Percentiles rank a stretch among this genome's conserved stretches.
Evolutionary conservation across 2,113 vertebrate species (phyloP).

Genomic region (Tonatia bakeri): DNA sequence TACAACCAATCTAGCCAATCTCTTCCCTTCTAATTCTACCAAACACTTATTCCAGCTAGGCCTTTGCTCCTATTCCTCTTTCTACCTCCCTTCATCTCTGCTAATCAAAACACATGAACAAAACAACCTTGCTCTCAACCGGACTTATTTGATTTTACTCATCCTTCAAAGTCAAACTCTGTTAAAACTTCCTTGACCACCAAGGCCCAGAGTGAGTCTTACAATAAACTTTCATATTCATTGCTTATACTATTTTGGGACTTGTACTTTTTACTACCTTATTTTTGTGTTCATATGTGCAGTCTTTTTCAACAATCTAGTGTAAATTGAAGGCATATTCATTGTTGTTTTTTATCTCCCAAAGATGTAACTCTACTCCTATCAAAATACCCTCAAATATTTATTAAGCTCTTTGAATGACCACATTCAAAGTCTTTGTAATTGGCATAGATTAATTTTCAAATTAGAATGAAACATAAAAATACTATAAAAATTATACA

Average conservation of each 20-base stretch:
- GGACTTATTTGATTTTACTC: neutral
- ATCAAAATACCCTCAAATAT: neutral
- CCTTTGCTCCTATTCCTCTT: neutral
- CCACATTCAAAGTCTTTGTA: neutral
- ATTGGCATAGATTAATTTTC: neutral
- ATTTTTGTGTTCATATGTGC: neutral
- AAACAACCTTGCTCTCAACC: neutral
- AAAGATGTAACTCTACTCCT: neutral
- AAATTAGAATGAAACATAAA: slow-evolving; percentile 1
- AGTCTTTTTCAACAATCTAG: neutral
- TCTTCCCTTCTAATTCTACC: neutral
- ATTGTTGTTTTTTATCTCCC: neutral
- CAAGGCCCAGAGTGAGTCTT: neutral
- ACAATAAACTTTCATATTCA: neutral
- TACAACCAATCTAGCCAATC: neutral
- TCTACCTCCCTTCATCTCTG: neutral
- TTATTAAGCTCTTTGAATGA: neutral
- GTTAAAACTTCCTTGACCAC: neutral
- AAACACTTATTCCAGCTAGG: neutral
- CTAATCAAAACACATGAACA: neutral
- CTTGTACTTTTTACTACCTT: neutral
- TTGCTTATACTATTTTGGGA: neutral
- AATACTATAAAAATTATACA: neutral
- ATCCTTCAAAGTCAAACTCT: neutral
- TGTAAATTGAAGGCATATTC: neutral